A percentile compares a stretch with the other conserved stretches of the same genome.
Conservation (phyloP, 2,888 invertebrate genomes). For the Ochropleura plecta region DNA sequence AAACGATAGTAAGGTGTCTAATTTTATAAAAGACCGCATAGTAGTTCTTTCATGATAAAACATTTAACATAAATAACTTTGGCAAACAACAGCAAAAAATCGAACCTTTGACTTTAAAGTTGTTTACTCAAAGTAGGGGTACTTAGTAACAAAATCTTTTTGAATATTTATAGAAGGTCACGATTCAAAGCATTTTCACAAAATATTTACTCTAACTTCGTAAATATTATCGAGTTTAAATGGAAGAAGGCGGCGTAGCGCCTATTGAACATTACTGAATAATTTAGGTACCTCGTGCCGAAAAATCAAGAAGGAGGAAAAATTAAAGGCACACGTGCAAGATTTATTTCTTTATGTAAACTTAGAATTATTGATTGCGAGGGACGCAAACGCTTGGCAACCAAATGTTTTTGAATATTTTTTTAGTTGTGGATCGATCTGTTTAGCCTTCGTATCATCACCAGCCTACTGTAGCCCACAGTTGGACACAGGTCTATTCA, state of each 20-base stretch:
- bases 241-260: neutral
- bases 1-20: too few species aligned
- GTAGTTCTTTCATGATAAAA: too few species aligned
- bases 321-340: neutral
- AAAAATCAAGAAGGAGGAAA: neutral
- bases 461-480: too few species aligned
- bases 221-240: neutral
- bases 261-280: neutral
- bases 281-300: neutral
- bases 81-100: too few species aligned
- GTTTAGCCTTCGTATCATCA: neutral
- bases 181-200: neutral
- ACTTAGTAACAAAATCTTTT: neutral
- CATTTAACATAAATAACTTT: neutral
- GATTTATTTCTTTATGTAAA: neutral
- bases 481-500: too few species aligned
- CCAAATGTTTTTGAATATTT: neutral
- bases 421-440: neutral
- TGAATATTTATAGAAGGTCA: neutral
- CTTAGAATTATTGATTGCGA: neutral
- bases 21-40: too few species aligned
- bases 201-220: neutral
- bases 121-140: neutral
- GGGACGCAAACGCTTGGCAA: neutral
- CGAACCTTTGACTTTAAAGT: neutral